Evolutionary conservation across 2,888 invertebrate genomes (phyloP).

Genomic region (Chrysina gloriosa): DNA sequence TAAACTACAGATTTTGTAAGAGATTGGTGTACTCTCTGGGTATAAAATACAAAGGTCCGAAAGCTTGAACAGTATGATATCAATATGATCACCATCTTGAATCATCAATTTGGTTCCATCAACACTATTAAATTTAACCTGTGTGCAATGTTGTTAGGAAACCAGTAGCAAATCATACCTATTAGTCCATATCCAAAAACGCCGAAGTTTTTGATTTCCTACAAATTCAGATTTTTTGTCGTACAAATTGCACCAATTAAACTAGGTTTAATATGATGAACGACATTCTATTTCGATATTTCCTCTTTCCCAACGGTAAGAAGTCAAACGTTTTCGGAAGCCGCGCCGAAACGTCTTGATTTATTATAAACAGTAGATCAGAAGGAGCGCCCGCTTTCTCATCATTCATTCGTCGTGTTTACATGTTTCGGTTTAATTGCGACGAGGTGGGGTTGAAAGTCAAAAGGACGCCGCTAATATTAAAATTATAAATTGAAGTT

Average conservation of each 20-base stretch:
- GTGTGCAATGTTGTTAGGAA: no score
- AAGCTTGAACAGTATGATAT: no score
- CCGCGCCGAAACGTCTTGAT: conserved; percentile 16
- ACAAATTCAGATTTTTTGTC: background rate
- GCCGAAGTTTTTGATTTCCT: no score
- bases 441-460: conserved; percentile 31
- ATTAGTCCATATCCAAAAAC: no score
- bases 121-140: no score
- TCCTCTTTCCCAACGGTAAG: conserved; percentile 9
- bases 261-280: background rate
- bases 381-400: conserved; percentile 28
- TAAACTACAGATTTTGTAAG: no score
- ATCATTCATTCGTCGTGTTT: conserved; percentile 25
- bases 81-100: no score
- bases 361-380: conserved; percentile 40
- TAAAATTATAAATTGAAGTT: conserved; percentile 30
- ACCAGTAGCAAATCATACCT: no score
- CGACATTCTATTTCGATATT: background rate
- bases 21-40: no score
- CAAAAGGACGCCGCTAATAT: conserved; percentile 39
- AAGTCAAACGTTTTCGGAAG: background rate
- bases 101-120: no score
- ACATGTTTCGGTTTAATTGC: conserved; percentile 32
- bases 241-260: background rate
- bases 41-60: no score